Percentiles rank a stretch among this genome's conserved stretches.
phyloP scores from a whole-genome alignment of 2,797 vertebrate species.

The Hydrolagus colliei region DNA sequence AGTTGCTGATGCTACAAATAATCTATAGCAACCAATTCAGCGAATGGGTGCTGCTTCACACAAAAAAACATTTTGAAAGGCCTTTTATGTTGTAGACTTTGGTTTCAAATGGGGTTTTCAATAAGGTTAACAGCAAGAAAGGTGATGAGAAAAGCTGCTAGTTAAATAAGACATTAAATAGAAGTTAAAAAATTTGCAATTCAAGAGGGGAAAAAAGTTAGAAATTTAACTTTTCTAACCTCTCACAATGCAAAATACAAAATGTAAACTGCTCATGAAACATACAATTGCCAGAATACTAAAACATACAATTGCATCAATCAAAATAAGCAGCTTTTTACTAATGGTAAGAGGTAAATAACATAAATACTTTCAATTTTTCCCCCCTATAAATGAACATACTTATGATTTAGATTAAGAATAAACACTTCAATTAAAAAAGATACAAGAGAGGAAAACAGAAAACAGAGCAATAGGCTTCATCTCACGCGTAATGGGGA shows the following conservation, averaged over 20 bases:
- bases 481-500: too few relatives aligned
- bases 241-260: neutral
- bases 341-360: neutral
- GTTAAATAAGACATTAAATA: conserved; percentile 26
- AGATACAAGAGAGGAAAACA: neutral
- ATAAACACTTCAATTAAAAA: neutral
- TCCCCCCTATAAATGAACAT: neutral
- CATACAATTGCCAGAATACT: neutral
- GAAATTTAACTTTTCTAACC: neutral
- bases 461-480: neutral
- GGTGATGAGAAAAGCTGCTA: conserved; percentile 31
- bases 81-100: conserved; percentile 52
- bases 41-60: conserved; percentile 41
- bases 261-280: conserved; percentile 4
- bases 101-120: conserved; percentile 42
- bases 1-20: conserved; percentile 40
- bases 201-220: neutral
- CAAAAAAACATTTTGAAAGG: conserved; percentile 44
- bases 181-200: conserved; percentile 12
- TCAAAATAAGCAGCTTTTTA: neutral
- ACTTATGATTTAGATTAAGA: neutral
- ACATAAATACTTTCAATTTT: neutral
- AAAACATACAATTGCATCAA: neutral
- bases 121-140: conserved; percentile 39
- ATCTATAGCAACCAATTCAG: conserved; percentile 40